A percentile compares a stretch with the other conserved stretches of the same genome.
Evolutionary conservation across 2,113 vertebrate genomes (phyloP).

Genomic region (Prolemur simus): DNA sequence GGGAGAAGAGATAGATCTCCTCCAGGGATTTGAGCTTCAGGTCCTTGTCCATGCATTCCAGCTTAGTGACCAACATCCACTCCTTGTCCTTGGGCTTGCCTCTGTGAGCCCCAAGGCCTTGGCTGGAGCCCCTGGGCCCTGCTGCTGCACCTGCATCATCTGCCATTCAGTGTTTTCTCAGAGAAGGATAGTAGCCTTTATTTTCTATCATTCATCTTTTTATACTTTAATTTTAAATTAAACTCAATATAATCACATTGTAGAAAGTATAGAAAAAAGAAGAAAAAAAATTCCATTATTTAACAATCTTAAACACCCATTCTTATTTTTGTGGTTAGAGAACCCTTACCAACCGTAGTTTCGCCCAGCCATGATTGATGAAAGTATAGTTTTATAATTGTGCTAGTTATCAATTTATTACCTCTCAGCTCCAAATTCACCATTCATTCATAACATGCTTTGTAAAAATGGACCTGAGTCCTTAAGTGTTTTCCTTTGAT

Average conservation of each 20-base stretch:
- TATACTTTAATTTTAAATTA: slow-evolving; percentile 8
- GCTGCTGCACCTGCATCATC: no score
- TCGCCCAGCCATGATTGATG: background rate
- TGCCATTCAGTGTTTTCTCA: no score
- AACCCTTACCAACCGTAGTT: background rate
- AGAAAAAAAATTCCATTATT: background rate
- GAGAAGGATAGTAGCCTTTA: background rate
- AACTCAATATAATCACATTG: background rate
- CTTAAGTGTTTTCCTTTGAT: background rate
- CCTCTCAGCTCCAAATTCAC: background rate
- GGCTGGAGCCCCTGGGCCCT: no score
- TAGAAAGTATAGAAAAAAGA: background rate
- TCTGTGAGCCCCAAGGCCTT: no score
- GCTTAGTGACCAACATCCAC: no score
- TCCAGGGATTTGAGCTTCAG: no score
- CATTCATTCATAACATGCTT: background rate
- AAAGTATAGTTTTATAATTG: slow-evolving; percentile 15
- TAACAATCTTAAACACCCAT: background rate
- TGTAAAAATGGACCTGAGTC: background rate
- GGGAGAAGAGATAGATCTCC: no score
- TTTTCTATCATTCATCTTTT: slow-evolving; percentile 10
- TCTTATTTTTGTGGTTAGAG: background rate
- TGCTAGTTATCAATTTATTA: background rate
- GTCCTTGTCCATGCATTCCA: no score
- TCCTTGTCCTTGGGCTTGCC: no score